Evolutionary conservation across 2,113 vertebrate genomes (phyloP), one percentile per base, ranked within the genome.

Genomic region (Castor canadensis): DNA sequence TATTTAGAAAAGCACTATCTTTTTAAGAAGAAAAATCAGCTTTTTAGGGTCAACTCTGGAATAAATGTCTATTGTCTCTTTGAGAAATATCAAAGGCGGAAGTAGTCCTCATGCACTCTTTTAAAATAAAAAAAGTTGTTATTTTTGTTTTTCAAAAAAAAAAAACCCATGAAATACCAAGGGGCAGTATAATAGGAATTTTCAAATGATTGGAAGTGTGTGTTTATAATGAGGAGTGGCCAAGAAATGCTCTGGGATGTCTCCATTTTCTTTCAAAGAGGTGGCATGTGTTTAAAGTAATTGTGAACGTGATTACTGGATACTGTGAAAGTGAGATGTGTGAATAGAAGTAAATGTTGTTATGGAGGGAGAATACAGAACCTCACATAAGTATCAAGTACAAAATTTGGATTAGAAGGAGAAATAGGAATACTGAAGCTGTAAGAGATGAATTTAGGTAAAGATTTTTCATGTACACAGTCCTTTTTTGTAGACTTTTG

Each of bases 1-100:
- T 87, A 28, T 93, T 97, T 94, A 89, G 1, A 94, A 96, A 93
- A 91, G 54, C 45, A 91, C 82, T 80, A n/a, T 76, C 87, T 96
- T 81, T 95, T 95, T 80, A 86, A 90, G 72, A 81, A 90, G 67
- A 81, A 96, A 96, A 87, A 85, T 16, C 22, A 83, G 71, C 69
- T 69, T 92, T 96, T 81, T 94, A 89, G 49, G 54, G 60, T 56
- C 13, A 43, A 79, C 91, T 93, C 86, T 95, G 60, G 77, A 94
- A 85, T 95, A 87, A n/a, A 86, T 91, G 58, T 32, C 71, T 86
- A 0, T 88, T 92, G 69, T 89, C 71, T 87, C 71, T 90, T 91
- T 91, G 73, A 76, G 49, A 91, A 69, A n/a, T 87, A 45, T 89
- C 64, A 79, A 77, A 94, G 87, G 86, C 75, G 79, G 69, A 96